A percentile compares a stretch with the other conserved stretches of the same genome.
Conservation (phyloP, 2,797 vertebrate genomes). For the Tinamus major region DNA sequence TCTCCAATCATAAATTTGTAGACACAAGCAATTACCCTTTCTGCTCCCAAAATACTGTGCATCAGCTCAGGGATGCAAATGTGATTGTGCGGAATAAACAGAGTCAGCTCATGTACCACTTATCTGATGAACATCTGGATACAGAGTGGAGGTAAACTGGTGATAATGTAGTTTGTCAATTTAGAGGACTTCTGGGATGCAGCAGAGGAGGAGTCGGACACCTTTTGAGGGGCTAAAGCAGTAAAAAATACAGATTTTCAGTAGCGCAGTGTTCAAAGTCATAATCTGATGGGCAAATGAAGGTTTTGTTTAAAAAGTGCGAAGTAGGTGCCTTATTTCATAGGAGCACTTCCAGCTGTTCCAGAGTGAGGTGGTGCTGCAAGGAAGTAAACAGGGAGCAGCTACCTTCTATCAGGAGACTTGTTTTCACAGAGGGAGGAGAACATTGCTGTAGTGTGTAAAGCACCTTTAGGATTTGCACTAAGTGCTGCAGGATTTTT, state of each 20-base stretch:
- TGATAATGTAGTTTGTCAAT: not conserved
- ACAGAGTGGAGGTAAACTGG: not conserved
- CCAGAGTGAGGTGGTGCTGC: not conserved
- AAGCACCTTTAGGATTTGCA: not conserved
- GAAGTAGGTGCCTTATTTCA: not conserved
- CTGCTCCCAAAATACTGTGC: not conserved
- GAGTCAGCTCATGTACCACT: not conserved
- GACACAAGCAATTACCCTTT: conserved; percentile 9
- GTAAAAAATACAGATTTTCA: not conserved
- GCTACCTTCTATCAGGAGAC: not conserved
- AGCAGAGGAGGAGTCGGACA: not conserved
- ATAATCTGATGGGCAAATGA: not conserved
- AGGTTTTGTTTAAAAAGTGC: not conserved
- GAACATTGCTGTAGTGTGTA: not conserved
- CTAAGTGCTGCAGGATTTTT: not conserved
- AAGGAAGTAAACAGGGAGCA: not conserved
- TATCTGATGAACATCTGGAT: conserved; percentile 40
- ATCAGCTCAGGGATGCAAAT: conserved; percentile 9
- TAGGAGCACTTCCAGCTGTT: not conserved
- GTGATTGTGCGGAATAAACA: not conserved
- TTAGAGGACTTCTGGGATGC: not conserved
- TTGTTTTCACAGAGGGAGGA: not conserved
- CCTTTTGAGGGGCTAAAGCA: not conserved
- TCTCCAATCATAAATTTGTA: not conserved
- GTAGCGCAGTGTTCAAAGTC: not conserved